Evolutionary conservation across 2,113 vertebrate genomes (phyloP).

Genomic region (Phalacrocorax aristotelis): DNA sequence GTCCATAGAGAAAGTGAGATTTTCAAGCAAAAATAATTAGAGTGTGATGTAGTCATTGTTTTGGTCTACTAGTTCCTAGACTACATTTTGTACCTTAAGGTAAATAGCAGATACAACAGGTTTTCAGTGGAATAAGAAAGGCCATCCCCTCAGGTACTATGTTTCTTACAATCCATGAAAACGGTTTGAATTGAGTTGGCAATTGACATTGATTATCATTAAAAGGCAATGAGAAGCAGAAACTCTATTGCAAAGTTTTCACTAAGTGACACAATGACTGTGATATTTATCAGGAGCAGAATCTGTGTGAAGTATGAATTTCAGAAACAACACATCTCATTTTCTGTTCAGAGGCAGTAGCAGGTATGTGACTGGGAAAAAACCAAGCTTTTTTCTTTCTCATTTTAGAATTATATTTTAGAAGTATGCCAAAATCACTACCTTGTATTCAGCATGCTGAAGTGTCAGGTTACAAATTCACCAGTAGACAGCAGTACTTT

Average conservation of each 20-base stretch:
- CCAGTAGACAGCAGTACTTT: neutral
- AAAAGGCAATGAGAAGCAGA: constrained; percentile 12
- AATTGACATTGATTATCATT: constrained; percentile 54
- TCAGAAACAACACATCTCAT: neutral
- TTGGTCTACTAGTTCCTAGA: neutral
- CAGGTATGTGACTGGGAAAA: fast-evolving
- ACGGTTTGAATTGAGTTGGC: constrained; percentile 29
- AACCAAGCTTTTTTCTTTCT: neutral
- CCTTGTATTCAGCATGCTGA: neutral
- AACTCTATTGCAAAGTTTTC: neutral
- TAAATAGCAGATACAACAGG: neutral
- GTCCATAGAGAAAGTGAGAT: neutral
- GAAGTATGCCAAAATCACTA: neutral
- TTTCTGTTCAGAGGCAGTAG: neutral
- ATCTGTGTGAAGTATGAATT: neutral
- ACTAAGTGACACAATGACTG: neutral
- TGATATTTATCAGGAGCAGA: neutral
- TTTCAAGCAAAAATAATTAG: neutral
- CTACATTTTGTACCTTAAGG: neutral
- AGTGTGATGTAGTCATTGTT: neutral
- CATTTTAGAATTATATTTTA: neutral
- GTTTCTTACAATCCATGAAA: constrained; percentile 43
- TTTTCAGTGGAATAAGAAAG: constrained; percentile 8
- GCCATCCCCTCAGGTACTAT: neutral
- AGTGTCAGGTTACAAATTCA: neutral